These are phyloP conservation scores for Etheostoma cragini DNA, from an alignment of 2,113 vertebrate species.

Conservation along the genomic window DNA sequence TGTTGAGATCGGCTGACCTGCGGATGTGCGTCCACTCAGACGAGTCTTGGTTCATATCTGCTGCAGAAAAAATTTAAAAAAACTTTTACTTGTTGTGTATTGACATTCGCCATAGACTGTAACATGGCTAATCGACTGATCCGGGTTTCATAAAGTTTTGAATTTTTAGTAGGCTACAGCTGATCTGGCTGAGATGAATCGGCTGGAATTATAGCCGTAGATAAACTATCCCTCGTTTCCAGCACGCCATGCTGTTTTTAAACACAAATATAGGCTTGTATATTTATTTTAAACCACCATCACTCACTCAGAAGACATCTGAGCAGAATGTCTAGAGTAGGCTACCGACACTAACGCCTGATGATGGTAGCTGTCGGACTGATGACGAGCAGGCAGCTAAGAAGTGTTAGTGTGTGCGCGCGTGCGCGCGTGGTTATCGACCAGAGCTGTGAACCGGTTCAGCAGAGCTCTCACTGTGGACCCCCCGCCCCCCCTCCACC, in stretches of 20 bases:
- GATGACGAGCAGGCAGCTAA: slow-evolving; percentile 30
- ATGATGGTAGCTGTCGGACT: slow-evolving; percentile 4
- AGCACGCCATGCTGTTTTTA: not conserved
- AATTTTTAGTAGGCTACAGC: not conserved
- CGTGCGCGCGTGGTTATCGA: not conserved
- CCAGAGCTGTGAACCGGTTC: slow-evolving; percentile 13
- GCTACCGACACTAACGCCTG: not conserved
- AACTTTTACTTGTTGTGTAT: not conserved
- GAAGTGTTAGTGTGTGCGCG: not conserved
- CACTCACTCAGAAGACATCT: not conserved
- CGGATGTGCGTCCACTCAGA: not conserved
- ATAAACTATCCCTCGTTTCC: not conserved
- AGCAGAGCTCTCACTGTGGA: slow-evolving; percentile 23
- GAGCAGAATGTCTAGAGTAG: not conserved
- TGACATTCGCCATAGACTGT: not conserved
- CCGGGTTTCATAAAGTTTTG: slow-evolving; percentile 1
- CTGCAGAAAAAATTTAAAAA: not conserved
- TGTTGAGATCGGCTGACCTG: slow-evolving; percentile 8
- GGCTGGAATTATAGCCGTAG: not conserved
- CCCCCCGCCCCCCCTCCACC: not conserved
- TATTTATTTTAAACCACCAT: not conserved
- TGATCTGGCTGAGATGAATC: not conserved
- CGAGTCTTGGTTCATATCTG: not conserved
- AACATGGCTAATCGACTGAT: not conserved
- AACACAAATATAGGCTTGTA: too few relatives aligned